Evolutionary conservation across 1,140 invertebrate genomes (phyloP).

Genomic region (Epicauta chinensis): DNA sequence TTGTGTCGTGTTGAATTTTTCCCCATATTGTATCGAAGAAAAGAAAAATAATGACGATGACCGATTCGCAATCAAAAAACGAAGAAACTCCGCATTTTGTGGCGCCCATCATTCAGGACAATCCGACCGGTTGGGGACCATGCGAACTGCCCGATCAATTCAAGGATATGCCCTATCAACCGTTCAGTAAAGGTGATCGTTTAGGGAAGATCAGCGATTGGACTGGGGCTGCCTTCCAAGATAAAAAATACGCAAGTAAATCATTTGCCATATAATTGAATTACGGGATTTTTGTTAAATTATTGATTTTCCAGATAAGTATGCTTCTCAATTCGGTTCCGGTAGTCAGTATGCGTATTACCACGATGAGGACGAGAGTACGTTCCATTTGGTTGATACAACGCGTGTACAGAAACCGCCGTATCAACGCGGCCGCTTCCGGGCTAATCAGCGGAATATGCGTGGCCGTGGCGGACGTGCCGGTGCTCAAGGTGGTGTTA

Average conservation of each 20-base stretch:
- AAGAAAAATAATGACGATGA: constrained; percentile 17
- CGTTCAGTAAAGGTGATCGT: constrained; percentile 94
- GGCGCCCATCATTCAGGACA: constrained; percentile 74
- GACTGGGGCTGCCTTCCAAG: constrained; percentile 91
- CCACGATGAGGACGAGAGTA: constrained; percentile 97
- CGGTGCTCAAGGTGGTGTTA: constrained; percentile 52
- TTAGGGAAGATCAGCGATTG: constrained; percentile 98
- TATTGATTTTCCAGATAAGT: constrained; percentile 74
- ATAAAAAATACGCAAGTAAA: constrained; percentile 92
- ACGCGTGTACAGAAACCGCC: constrained; percentile 84
- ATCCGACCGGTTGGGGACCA: constrained; percentile 92
- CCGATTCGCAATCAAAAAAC: constrained; percentile 16
- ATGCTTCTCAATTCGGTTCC: constrained; percentile 90
- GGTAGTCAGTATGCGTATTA: constrained; percentile 95
- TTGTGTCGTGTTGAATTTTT: neutral
- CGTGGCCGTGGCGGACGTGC: constrained; percentile 70
- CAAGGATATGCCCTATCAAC: constrained; percentile 97
- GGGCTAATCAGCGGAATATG: constrained; percentile 73
- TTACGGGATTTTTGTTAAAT: neutral
- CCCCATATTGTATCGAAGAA: neutral
- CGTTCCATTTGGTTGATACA: constrained; percentile 97
- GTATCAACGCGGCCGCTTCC: constrained; percentile 82
- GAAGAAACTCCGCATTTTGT: constrained; percentile 31
- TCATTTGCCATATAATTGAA: constrained; percentile 23
- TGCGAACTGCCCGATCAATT: constrained; percentile 90